A percentile compares a stretch with the other conserved stretches of the same genome.
These are phyloP conservation scores for Catalaphyllia jardinei DNA, from an alignment of 64 coral and sea anemone genomes.

Conservation along the genomic window DNA sequence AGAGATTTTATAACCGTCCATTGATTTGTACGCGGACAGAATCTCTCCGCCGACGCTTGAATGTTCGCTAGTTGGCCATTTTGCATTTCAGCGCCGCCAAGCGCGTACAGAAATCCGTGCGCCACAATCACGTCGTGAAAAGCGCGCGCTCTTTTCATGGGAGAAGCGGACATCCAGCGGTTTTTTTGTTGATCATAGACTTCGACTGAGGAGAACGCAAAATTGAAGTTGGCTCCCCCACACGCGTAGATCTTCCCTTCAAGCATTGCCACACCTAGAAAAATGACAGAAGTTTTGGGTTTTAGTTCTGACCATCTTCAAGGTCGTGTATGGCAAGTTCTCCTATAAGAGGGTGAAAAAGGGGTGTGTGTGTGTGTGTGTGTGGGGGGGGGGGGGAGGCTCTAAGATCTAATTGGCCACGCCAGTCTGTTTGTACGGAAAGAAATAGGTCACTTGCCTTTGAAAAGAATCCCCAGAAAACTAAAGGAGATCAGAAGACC, in stretches of 20 bases:
- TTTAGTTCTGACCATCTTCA: background rate
- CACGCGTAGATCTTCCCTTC: conserved; percentile 71
- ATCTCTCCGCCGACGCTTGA: conserved; percentile 49
- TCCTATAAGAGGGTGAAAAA: no score
- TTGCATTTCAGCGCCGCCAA: conserved; percentile 65
- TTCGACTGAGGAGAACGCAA: conserved; percentile 70
- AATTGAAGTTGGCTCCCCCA: conserved; percentile 68
- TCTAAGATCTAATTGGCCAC: no score
- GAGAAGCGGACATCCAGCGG: conserved; percentile 21
- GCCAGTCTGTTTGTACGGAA: no score
- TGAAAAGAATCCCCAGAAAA: no score
- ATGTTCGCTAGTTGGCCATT: conserved; percentile 33
- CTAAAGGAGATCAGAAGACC: no score
- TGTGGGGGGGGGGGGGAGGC: no score
- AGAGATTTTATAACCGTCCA: conserved; percentile 53
- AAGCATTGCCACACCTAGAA: conserved; percentile 43
- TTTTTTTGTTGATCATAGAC: conserved; percentile 38
- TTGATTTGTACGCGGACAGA: conserved; percentile 13
- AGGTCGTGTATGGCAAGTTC: background rate
- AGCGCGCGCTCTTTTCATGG: conserved; percentile 55
- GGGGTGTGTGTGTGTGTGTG: no score
- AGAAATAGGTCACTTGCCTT: no score
- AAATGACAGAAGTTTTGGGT: background rate
- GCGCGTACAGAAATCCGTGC: conserved; percentile 53
- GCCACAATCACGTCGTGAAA: conserved; percentile 57